Base-by-base conservation (phyloP, 2,888 invertebrate species). In the Thereva nobilitata region DNA sequence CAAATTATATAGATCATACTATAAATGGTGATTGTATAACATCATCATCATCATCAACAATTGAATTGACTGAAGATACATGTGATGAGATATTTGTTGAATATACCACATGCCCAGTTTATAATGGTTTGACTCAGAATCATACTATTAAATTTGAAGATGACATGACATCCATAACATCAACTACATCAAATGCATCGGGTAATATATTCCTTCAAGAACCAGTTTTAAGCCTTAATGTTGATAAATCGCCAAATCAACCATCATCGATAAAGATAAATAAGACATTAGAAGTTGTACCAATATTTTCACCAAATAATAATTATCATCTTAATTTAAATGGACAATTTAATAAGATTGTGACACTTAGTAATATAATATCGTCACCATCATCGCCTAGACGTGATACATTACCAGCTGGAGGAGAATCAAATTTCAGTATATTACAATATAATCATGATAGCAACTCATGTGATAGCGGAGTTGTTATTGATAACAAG, bases 391-490 rank as follows among this genome's bases (percentile, higher is more conserved):
- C 67, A n/a, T 56, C 64, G 12, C 59, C 53, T 35, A 45, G 59
- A 12, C 38, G 9, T 34, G 9, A 8, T 6, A 4, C 35, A 50
- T 12, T 4, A 10, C 40, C 54, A 47, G 37, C 44, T 6, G 47
- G 38, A n/a, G 10, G n/a, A 34, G 44, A 54, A 2, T 38, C 40
- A 55, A 53, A 64, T n/a, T 7, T 10, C 38, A 42, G 12, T 5
- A 52, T n/a, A 6, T 53, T 52, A 23, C 72, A 76, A 49, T 69
- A 77, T 53, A 79, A 78, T 67, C 76, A 71, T 10, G 80, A 81
- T 72, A 80, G 75, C 70, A 81, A 80, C 72, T 81, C 81, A 69
- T 80, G 80, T 68, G 81, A 81, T 71, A 81, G 80, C 72, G 81
- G 81, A 8, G 79, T 81, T 34, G 81, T 78, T 53, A 78, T 79